phyloP scores from a whole-genome alignment of 2,797 vertebrate species.

The Meriones psammophilus region DNA sequence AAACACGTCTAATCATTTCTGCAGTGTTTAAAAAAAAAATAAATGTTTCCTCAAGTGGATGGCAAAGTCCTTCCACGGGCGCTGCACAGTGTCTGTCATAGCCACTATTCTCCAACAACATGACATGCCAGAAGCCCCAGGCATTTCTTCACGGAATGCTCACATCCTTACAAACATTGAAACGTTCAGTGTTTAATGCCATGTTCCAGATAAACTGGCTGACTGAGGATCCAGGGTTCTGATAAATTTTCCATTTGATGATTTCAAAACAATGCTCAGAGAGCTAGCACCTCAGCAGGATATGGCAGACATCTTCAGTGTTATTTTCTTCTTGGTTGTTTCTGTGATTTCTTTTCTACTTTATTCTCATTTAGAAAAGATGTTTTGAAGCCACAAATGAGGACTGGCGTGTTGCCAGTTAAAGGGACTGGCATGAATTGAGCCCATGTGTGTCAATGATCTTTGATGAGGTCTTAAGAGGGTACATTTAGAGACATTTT shows the following conservation, averaged over 20 bases:
- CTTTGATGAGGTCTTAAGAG: neutral
- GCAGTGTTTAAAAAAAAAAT: constrained; percentile 13
- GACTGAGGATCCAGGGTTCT: neutral
- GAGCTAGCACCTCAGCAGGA: neutral
- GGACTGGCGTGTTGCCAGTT: neutral
- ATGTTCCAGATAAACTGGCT: neutral
- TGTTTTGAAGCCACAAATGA: neutral
- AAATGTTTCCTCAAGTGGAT: too few relatives aligned
- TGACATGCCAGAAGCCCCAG: neutral
- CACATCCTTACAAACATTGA: neutral
- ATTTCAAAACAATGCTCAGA: constrained; percentile 18
- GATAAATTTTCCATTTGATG: neutral
- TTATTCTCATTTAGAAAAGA: neutral
- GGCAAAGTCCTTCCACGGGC: too few relatives aligned
- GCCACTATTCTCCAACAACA: neutral
- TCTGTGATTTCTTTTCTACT: neutral
- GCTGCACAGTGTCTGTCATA: neutral
- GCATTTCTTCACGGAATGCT: neutral
- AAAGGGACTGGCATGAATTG: neutral
- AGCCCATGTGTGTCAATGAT: neutral
- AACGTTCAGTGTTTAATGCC: neutral
- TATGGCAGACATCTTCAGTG: neutral
- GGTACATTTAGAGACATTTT: neutral
- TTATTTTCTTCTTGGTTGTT: constrained; percentile 6
- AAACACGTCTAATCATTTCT: neutral